phyloP scores from a whole-genome alignment of 92 coral and sea anemone species.

The Siderastrea radians region DNA sequence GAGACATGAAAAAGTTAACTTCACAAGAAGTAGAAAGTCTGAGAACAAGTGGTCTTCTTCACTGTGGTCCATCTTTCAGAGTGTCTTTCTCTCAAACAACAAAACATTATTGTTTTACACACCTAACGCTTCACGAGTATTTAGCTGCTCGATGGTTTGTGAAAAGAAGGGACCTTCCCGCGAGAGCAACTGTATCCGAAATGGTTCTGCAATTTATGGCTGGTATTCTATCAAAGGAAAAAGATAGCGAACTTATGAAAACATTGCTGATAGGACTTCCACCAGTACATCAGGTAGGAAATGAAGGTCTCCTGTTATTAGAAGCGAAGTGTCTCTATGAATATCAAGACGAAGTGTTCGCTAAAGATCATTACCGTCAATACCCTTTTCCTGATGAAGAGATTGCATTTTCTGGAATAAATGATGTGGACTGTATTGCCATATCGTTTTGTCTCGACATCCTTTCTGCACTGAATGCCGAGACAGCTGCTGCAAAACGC shows the following conservation, averaged over 20 bases:
- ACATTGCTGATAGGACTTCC: not conserved
- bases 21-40: slow-evolving; percentile 20
- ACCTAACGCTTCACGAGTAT: slow-evolving; percentile 62
- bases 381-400: not conserved
- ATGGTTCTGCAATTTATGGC: slow-evolving; percentile 61
- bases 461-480: not conserved
- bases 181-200: not conserved
- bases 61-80: slow-evolving; percentile 52
- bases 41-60: slow-evolving; percentile 56
- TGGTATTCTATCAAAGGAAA: slow-evolving; percentile 41
- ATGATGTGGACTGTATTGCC: slow-evolving; percentile 23
- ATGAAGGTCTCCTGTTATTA: not conserved
- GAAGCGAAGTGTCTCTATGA: not conserved
- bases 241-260: slow-evolving; percentile 4
- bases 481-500: not conserved
- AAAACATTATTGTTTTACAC: slow-evolving; percentile 49
- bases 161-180: slow-evolving; percentile 14
- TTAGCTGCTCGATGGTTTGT: slow-evolving; percentile 61
- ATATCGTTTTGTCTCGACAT: not conserved
- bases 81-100: slow-evolving; percentile 35
- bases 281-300: no score
- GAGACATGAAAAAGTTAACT: slow-evolving; percentile 36
- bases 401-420: not conserved
- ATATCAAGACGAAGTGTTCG: not conserved
- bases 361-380: not conserved